Conservation (phyloP, 92 coral and sea anemone genomes). For the Zoanthus solanderi region DNA sequence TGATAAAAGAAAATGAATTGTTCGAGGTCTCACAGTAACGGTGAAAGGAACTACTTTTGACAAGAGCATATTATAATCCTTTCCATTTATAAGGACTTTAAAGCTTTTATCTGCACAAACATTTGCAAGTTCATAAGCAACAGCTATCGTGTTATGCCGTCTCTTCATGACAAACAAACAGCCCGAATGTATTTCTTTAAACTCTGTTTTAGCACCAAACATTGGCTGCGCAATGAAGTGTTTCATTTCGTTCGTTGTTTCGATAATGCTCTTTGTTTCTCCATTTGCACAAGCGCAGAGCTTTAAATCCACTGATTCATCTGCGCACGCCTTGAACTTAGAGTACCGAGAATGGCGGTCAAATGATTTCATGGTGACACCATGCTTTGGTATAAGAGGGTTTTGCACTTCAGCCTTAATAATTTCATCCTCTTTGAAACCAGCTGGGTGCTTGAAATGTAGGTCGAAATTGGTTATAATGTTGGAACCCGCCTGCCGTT, state of each 20-base stretch:
- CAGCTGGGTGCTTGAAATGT: constrained; percentile 19
- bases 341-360: constrained; percentile 35
- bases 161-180: constrained; percentile 66
- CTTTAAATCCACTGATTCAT: constrained; percentile 16
- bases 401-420: constrained; percentile 22
- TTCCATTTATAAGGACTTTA: constrained; percentile 30
- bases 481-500: constrained; percentile 16
- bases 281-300: constrained; percentile 36
- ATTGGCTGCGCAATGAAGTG: constrained; percentile 12
- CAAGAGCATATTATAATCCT: constrained; percentile 32
- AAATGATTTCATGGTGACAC: constrained; percentile 37
- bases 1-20: constrained; percentile 58
- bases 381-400: constrained; percentile 10
- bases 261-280: constrained; percentile 4
- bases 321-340: constrained; percentile 23
- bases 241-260: constrained; percentile 33
- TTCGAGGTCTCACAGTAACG: constrained; percentile 57
- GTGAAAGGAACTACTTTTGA: constrained; percentile 47
- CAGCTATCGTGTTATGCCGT: constrained; percentile 54
- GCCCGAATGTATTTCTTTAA: constrained; percentile 47
- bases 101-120: constrained; percentile 53
- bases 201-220: constrained; percentile 57
- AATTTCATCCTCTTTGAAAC: constrained; percentile 29
- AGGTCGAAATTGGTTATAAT: constrained; percentile 26
- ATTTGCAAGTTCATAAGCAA: constrained; percentile 57